These are phyloP conservation scores for Sycophaga agraensis DNA, from an alignment of 1,140 invertebrate genomes.

Conservation along the genomic window DNA sequence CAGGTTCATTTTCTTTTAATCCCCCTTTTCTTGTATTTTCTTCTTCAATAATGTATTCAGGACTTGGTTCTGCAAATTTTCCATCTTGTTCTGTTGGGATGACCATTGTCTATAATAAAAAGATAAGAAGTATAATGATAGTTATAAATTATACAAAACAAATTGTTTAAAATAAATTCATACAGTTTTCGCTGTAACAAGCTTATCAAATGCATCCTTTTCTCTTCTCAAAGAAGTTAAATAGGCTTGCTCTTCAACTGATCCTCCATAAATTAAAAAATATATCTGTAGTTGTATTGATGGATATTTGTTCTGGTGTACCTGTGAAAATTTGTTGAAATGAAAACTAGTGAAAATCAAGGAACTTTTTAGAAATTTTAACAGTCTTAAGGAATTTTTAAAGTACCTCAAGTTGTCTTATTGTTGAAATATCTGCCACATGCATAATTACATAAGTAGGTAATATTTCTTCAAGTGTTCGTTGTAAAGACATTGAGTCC, in stretches of 20 bases:
- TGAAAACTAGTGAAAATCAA: conserved; percentile 6
- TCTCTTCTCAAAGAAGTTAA: conserved; percentile 85
- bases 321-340: conserved; percentile 52
- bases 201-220: conserved; percentile 90
- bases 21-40: conserved; percentile 69
- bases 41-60: conserved; percentile 48
- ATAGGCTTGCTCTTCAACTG: conserved; percentile 94
- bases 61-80: conserved; percentile 69
- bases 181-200: conserved; percentile 90
- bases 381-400: no score
- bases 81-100: conserved; percentile 89
- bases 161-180: conserved; percentile 46
- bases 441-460: conserved; percentile 90
- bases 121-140: not conserved
- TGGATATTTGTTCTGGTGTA: conserved; percentile 67
- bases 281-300: conserved; percentile 72
- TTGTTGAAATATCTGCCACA: conserved; percentile 82
- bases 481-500: conserved; percentile 69
- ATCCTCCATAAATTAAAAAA: conserved; percentile 85
- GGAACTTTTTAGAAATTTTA: not conserved
- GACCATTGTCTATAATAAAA: conserved; percentile 77
- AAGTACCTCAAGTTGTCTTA: conserved; percentile 82
- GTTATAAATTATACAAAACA: no score
- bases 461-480: conserved; percentile 66
- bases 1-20: conserved; percentile 32